A percentile compares a stretch with the other conserved stretches of the same genome.
These are phyloP conservation scores for Aspiorhynchus laticeps DNA, from an alignment of 2,113 vertebrate species.

Conservation along the genomic window DNA sequence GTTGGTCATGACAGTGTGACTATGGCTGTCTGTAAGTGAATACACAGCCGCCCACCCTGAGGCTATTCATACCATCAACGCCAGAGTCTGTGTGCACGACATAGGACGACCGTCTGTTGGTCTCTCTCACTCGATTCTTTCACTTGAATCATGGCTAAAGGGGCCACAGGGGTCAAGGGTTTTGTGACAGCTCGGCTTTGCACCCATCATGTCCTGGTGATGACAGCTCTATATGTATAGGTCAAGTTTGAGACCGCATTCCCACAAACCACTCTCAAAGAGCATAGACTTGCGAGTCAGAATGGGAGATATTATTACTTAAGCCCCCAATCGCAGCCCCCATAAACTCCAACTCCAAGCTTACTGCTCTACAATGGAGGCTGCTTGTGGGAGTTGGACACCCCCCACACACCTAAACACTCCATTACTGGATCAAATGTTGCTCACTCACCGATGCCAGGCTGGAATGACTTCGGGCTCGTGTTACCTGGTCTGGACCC, in stretches of 20 bases:
- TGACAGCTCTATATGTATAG: constrained; percentile 49
- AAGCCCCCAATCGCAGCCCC: background rate
- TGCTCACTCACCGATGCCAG: constrained; percentile 42
- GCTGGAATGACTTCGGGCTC: constrained; percentile 41
- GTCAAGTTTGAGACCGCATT: constrained; percentile 46
- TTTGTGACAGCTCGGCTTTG: constrained; percentile 33
- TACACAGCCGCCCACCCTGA: constrained; percentile 14
- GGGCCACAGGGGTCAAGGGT: constrained; percentile 5
- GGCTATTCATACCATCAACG: constrained; percentile 40
- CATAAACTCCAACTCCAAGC: background rate
- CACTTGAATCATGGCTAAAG: background rate
- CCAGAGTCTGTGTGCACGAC: background rate
- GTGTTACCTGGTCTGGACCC: constrained; percentile 31
- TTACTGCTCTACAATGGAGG: background rate
- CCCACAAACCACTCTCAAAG: constrained; percentile 34
- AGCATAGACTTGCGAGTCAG: constrained; percentile 40
- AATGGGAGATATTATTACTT: constrained; percentile 50
- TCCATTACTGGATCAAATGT: constrained; percentile 33
- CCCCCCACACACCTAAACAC: background rate
- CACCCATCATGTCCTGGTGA: constrained; percentile 11
- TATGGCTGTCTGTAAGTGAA: constrained; percentile 31
- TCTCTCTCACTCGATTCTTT: constrained; percentile 4
- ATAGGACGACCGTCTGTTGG: background rate
- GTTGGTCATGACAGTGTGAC: constrained; percentile 27
- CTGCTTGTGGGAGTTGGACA: background rate